phyloP scores from a whole-genome alignment of 2,888 invertebrate genomes.

The Rugalucina vietnamica region DNA sequence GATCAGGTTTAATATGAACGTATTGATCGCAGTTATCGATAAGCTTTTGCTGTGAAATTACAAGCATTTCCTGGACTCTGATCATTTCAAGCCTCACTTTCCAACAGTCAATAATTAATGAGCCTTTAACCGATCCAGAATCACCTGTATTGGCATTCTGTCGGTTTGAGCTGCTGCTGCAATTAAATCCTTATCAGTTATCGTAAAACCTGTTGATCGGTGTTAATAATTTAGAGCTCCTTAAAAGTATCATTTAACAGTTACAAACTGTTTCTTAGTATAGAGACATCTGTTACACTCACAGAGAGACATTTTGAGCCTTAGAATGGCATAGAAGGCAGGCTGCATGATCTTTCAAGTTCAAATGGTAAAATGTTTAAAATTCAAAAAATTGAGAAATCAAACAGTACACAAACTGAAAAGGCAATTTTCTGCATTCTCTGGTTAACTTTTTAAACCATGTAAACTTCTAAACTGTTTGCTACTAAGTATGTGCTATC shows the following conservation, averaged over 20 bases:
- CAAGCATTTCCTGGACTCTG: background rate
- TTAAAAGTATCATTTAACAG: background rate
- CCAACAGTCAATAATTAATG: background rate
- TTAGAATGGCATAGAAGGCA: too few species aligned
- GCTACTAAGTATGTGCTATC: too few species aligned
- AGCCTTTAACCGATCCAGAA: background rate
- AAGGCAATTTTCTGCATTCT: too few species aligned
- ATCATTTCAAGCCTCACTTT: constrained; percentile 9
- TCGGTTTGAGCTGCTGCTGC: background rate
- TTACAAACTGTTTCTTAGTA: background rate
- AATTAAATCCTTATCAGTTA: background rate
- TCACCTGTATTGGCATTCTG: background rate
- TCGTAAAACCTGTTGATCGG: constrained; percentile 6
- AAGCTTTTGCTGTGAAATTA: constrained; percentile 2
- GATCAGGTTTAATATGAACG: background rate
- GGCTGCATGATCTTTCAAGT: too few species aligned
- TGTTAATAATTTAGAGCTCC: background rate
- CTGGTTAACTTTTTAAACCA: too few species aligned
- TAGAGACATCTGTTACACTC: too few species aligned
- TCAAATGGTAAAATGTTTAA: too few species aligned
- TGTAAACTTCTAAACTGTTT: too few species aligned
- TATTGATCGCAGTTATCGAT: background rate
- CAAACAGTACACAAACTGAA: too few species aligned
- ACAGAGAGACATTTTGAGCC: too few species aligned
- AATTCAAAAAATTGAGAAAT: too few species aligned